Evolutionary conservation across 2,797 vertebrate genomes (phyloP), one percentile per base, ranked within the genome.

Genomic region (Momotus momota): DNA sequence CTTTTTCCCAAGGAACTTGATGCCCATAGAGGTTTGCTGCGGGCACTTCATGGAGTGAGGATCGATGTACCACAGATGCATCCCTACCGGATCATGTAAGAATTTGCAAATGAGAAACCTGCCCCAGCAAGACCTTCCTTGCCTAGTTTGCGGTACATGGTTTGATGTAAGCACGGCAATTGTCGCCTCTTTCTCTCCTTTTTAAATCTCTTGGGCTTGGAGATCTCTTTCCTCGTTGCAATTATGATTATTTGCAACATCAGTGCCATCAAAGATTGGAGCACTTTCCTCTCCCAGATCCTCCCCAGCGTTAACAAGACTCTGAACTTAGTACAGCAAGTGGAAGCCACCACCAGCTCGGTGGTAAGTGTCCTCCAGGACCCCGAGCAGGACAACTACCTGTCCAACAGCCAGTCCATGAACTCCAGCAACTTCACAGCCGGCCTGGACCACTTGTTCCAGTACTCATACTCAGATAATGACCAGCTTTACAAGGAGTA

Each of bases 221-320:
- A 87, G 86, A 74, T 82, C 79, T 88, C 86, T 83, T 72, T 91
- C 33, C 70, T 88, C 45, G 1, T 58, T 71, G 94, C 96, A 97
- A 98, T 87, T 89, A 99, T 99, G 99, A 97, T 98, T 96, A 97
- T 98, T 90, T 99, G 99, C 97, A 99, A 99, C 97, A 98, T 98
- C 77, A 99, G 98, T 92, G 98, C 98, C 90, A 98, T 99, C 90
- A 99, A 98, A 97, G 98, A 99, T 98, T 99, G 98, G 99, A 98
- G 98, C 95, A 98, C 98, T 46, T 99, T 99, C 77, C 98, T 99
- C 64, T 98, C 98, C 23, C 98, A 98, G 91, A 98, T 99, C 61
- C 94, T 99, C 88, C 99, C 99, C 61, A 98, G 98, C 27, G 96
- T 99, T 91, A 99, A 99, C 97, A 98, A 98, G 95, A 99, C 98